Percentiles rank a stretch among this genome's conserved stretches.
Evolutionary conservation across 2,888 invertebrate genomes (phyloP).

Genomic region (Dusona sp.): DNA sequence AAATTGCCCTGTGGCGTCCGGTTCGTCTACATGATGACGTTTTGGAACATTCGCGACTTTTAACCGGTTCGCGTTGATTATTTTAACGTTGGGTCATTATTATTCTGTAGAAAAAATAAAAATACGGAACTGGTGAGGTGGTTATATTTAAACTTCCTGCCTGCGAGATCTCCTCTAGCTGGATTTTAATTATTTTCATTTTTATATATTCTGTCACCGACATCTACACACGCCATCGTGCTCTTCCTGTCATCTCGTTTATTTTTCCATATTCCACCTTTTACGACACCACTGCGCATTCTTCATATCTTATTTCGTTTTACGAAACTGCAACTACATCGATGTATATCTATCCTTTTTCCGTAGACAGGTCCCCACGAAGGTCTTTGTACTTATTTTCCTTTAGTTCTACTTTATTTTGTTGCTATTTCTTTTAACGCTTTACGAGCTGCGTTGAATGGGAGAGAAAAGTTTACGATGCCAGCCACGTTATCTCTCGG

Average conservation of each 20-base stretch:
- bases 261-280: constrained; percentile 10
- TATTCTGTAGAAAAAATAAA: neutral
- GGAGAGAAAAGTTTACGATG: constrained; percentile 67
- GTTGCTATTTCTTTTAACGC: neutral
- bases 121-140: neutral
- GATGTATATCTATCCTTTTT: neutral
- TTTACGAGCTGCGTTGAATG: neutral
- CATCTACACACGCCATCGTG: neutral
- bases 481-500: constrained; percentile 69
- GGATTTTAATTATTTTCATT: constrained; percentile 32
- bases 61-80: constrained; percentile 11
- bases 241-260: constrained; percentile 2
- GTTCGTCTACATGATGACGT: constrained; percentile 69
- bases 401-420: constrained; percentile 1
- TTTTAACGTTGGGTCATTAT: constrained; percentile 5
- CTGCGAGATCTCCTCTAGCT: neutral
- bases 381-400: neutral
- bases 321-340: constrained; percentile 9
- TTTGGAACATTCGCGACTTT: constrained; percentile 61
- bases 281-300: constrained; percentile 1
- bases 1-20: constrained; percentile 68
- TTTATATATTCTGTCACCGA: neutral
- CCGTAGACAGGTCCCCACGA: neutral
- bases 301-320: constrained; percentile 5
- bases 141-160: neutral